Evolutionary conservation across 64 coral and sea anemone genomes (phyloP).

Genomic region (Montipora foliosa): DNA sequence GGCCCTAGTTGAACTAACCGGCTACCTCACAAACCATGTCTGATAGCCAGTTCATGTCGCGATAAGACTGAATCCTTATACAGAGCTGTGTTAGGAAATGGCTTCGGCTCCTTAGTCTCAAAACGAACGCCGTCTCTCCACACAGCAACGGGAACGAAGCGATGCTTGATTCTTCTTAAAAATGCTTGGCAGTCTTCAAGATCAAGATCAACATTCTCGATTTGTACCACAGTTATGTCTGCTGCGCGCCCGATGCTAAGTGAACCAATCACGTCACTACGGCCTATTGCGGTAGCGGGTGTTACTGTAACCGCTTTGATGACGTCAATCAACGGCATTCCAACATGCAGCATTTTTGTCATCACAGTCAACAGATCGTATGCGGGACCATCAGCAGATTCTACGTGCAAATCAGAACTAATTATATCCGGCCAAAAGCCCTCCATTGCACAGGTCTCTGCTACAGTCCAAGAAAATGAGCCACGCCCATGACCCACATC

Average conservation of each 20-base stretch:
- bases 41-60: not conserved
- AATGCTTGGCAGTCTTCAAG: conserved; percentile 87
- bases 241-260: conserved; percentile 41
- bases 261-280: conserved; percentile 58
- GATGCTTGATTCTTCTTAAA: conserved; percentile 39
- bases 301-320: conserved; percentile 76
- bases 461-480: conserved; percentile 91
- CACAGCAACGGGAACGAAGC: conserved; percentile 72
- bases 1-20: no score
- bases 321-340: conserved; percentile 85
- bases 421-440: conserved; percentile 93
- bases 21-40: not conserved
- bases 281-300: conserved; percentile 79
- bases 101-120: not conserved
- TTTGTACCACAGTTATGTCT: conserved; percentile 69
- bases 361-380: conserved; percentile 91
- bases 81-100: conserved; percentile 51
- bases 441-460: conserved; percentile 84
- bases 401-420: conserved; percentile 84
- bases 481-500: conserved; percentile 90
- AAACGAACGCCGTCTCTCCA: conserved; percentile 68
- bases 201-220: conserved; percentile 67
- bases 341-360: conserved; percentile 83
- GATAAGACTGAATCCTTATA: not conserved
- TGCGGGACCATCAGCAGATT: conserved; percentile 63